Percentiles rank a stretch among this genome's conserved stretches.
Conservation (phyloP, 2,888 invertebrate genomes). For the Nipponacmea schrenckii region DNA sequence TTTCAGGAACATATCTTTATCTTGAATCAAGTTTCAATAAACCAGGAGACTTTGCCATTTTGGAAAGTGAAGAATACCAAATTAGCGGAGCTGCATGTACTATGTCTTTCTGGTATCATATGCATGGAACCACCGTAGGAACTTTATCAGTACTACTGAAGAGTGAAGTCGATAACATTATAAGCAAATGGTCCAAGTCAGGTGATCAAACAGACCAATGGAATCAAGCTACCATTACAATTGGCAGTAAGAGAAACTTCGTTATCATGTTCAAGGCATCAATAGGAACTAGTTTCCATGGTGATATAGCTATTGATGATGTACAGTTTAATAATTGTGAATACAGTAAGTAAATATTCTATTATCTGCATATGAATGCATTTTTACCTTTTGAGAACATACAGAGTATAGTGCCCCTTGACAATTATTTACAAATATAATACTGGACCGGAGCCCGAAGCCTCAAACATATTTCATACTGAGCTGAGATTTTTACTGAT, state of each 20-base stretch:
- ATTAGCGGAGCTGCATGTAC: constrained; percentile 85
- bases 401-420: constrained; percentile 38
- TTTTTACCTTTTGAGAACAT: constrained; percentile 43
- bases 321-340: constrained; percentile 43
- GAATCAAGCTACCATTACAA: constrained; percentile 39
- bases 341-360: constrained; percentile 34
- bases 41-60: constrained; percentile 36
- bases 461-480: too few species aligned
- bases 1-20: not conserved
- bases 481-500: too few species aligned
- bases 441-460: too few species aligned
- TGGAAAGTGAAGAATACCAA: constrained; percentile 41
- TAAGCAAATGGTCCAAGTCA: constrained; percentile 32
- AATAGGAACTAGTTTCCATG: constrained; percentile 38
- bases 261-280: constrained; percentile 42
- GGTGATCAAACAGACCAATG: constrained; percentile 44
- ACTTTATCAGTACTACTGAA: constrained; percentile 47
- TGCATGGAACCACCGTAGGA: constrained; percentile 52
- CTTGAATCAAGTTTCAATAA: not conserved
- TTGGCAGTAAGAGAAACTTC: constrained; percentile 41
- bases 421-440: too few species aligned
- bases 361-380: constrained; percentile 31
- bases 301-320: constrained; percentile 52
- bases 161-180: constrained; percentile 25
- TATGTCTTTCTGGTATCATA: constrained; percentile 65